phyloP scores from a whole-genome alignment of 2,888 invertebrate genomes.

The Conistra vaccinii region DNA sequence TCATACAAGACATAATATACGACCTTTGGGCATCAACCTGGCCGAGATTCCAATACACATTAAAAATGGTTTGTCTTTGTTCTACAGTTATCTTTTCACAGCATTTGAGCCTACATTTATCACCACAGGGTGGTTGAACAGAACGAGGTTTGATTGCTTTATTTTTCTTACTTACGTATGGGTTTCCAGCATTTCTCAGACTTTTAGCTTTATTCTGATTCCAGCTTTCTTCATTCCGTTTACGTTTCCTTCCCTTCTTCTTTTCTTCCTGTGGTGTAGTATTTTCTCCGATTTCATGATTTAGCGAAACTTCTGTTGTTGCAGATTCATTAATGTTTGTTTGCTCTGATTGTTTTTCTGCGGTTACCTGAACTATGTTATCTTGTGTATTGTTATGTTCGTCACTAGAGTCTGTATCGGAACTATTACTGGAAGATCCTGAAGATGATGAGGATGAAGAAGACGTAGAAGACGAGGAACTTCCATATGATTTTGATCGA shows the following conservation, averaged over 20 bases:
- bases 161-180: not conserved
- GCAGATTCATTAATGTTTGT: not conserved
- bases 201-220: too few species aligned
- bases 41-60: too few species aligned
- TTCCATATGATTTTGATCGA: conserved; percentile 34
- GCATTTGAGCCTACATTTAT: too few species aligned
- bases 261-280: too few species aligned
- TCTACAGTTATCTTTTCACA: too few species aligned
- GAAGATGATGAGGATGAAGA: conserved; percentile 45
- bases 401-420: conserved; percentile 1
- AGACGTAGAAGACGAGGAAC: conserved; percentile 39
- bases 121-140: conserved; percentile 55
- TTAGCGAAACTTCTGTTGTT: conserved; percentile 1
- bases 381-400: not conserved
- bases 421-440: conserved; percentile 1
- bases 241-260: too few species aligned
- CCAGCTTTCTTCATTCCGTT: too few species aligned
- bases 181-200: conserved; percentile 23
- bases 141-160: conserved; percentile 28
- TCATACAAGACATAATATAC: too few species aligned
- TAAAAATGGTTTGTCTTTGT: too few species aligned
- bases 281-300: not conserved
- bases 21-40: too few species aligned
- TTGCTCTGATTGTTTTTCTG: conserved; percentile 23
- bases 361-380: not conserved